Conservation (phyloP, 2,888 invertebrate genomes). For the Euplexia lucipara region DNA sequence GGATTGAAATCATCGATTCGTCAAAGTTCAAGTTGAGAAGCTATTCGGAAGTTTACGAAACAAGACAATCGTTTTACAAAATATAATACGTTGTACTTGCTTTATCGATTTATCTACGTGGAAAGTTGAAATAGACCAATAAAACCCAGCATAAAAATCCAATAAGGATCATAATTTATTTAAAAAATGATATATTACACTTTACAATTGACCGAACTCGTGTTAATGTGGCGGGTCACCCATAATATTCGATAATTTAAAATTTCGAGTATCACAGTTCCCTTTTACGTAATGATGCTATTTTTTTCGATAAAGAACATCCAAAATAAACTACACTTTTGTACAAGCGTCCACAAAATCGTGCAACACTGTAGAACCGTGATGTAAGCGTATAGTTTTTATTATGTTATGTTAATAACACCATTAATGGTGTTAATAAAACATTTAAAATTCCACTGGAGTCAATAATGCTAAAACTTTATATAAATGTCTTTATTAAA, state of each 20-base stretch:
- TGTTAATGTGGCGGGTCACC: constrained; percentile 77
- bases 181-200: constrained; percentile 89
- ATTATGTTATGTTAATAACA: constrained; percentile 36
- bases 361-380: constrained; percentile 42
- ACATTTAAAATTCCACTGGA: constrained; percentile 60
- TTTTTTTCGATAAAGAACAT: constrained; percentile 59
- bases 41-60: background rate
- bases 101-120: background rate
- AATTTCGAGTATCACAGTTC: constrained; percentile 68
- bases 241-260: constrained; percentile 61
- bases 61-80: background rate
- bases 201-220: constrained; percentile 88
- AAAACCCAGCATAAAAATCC: constrained; percentile 84
- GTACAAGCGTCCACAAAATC: constrained; percentile 56
- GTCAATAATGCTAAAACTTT: constrained; percentile 54
- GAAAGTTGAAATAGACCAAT: constrained; percentile 55
- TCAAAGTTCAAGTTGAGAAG: background rate
- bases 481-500: constrained; percentile 64
- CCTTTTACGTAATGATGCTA: constrained; percentile 61
- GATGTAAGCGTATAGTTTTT: constrained; percentile 42
- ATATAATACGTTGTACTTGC: background rate
- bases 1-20: constrained; percentile 8
- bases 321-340: constrained; percentile 62
- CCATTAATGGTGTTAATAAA: constrained; percentile 43
- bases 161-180: constrained; percentile 90